A percentile compares a stretch with the other conserved stretches of the same genome.
phyloP scores from a whole-genome alignment of 2,888 invertebrate genomes.

The Agriotes lineatus region DNA sequence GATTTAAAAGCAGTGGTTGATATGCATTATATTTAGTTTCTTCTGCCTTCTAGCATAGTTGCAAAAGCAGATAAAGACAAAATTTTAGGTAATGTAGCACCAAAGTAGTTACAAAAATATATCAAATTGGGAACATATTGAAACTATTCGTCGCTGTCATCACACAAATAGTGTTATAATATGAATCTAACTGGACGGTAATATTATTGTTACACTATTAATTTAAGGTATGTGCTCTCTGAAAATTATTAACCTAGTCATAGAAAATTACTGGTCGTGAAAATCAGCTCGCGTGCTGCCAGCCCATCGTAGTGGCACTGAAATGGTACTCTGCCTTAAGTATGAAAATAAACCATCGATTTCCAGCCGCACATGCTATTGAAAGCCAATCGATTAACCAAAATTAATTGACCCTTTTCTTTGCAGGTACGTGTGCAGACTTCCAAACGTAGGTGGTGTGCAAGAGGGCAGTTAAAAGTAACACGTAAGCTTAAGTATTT shows the following conservation, averaged over 20 bases:
- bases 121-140: too few species aligned
- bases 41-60: too few species aligned
- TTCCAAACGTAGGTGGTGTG: constrained; percentile 6
- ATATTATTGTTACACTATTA: too few species aligned
- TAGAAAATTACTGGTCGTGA: background rate
- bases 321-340: constrained; percentile 5
- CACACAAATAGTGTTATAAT: too few species aligned
- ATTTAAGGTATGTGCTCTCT: too few species aligned
- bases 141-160: too few species aligned
- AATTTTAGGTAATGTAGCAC: too few species aligned
- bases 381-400: constrained; percentile 15
- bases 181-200: too few species aligned
- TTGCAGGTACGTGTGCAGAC: constrained; percentile 27
- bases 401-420: constrained; percentile 22
- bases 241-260: constrained; percentile 1
- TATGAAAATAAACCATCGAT: constrained; percentile 8
- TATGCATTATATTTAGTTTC: too few species aligned
- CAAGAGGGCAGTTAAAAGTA: constrained; percentile 16
- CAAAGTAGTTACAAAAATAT: too few species aligned
- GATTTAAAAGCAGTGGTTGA: too few species aligned
- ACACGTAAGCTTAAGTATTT: constrained; percentile 38
- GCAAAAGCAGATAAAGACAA: too few species aligned
- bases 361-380: background rate
- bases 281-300: constrained; percentile 4
- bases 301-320: background rate